Percentiles rank a stretch among this genome's conserved stretches.
Conservation (phyloP, 2,797 vertebrate genomes). For the Coccyzus lansbergi region DNA sequence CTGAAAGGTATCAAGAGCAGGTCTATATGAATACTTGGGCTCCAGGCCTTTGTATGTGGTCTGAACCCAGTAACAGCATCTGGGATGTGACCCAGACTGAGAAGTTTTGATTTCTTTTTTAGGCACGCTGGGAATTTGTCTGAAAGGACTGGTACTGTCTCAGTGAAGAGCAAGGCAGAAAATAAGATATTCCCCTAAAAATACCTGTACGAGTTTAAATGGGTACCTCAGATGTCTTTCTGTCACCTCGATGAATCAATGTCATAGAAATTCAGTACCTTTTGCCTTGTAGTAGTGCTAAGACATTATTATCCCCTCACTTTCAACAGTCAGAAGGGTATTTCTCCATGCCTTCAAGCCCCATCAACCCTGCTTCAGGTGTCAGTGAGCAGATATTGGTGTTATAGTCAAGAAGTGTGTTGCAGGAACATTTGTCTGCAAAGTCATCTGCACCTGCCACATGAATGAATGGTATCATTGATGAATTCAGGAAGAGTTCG, state of each 20-base stretch:
- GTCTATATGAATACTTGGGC: neutral
- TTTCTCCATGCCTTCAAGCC: neutral
- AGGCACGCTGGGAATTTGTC: neutral
- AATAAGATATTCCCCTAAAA: neutral
- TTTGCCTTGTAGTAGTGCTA: neutral
- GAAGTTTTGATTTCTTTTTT: neutral
- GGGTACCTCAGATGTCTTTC: neutral
- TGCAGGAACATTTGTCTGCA: neutral
- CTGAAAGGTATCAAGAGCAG: neutral
- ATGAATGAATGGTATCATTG: neutral
- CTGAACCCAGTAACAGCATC: neutral
- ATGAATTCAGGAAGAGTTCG: fast-evolving
- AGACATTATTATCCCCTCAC: neutral
- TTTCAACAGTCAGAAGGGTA: neutral
- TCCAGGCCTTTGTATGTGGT: neutral
- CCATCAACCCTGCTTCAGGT: neutral
- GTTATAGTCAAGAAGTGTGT: neutral
- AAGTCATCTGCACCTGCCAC: neutral
- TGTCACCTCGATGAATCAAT: neutral
- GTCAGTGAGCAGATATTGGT: neutral
- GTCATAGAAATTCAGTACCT: neutral
- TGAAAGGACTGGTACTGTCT: neutral
- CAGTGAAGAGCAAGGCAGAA: neutral
- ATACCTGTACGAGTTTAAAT: neutral
- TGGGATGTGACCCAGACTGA: neutral